Conservation (phyloP, 2,113 vertebrate species). For the Oxyura jamaicensis region DNA sequence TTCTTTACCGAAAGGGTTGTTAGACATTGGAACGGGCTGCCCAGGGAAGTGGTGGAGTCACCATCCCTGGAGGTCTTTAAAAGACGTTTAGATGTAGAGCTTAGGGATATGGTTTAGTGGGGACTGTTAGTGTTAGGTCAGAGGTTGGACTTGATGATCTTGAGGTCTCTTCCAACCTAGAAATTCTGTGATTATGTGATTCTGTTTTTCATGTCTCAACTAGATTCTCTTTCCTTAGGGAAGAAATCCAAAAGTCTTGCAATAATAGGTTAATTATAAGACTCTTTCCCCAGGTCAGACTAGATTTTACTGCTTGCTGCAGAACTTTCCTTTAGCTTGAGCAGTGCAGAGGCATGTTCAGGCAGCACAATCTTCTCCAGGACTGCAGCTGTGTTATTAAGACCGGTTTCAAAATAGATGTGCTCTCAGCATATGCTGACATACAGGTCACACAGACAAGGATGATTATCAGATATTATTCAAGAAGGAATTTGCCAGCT, state of each 20-base stretch:
- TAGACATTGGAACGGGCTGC: too few species aligned
- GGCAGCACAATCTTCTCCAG: neutral
- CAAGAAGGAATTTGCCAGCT: conserved; percentile 1
- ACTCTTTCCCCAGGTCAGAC: neutral
- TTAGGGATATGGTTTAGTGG: too few species aligned
- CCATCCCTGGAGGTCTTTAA: too few species aligned
- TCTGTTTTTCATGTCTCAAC: neutral
- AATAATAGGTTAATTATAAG: conserved; percentile 18
- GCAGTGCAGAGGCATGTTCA: neutral
- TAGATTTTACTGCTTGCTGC: neutral
- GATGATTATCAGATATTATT: conserved; percentile 8
- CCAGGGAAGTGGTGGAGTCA: too few species aligned
- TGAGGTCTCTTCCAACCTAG: too few species aligned
- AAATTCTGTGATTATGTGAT: too few species aligned
- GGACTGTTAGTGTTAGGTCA: too few species aligned
- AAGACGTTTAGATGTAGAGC: too few species aligned
- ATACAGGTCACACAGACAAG: neutral
- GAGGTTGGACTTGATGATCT: too few species aligned
- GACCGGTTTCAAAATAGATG: conserved; percentile 10
- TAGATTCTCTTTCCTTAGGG: neutral
- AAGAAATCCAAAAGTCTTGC: neutral
- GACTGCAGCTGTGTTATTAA: conserved; percentile 20
- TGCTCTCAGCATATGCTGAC: conserved; percentile 6
- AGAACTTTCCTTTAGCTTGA: neutral
- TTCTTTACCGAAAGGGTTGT: too few species aligned